These are phyloP conservation scores for Strix uralensis DNA, from an alignment of 2,113 vertebrate species.

Conservation along the genomic window DNA sequence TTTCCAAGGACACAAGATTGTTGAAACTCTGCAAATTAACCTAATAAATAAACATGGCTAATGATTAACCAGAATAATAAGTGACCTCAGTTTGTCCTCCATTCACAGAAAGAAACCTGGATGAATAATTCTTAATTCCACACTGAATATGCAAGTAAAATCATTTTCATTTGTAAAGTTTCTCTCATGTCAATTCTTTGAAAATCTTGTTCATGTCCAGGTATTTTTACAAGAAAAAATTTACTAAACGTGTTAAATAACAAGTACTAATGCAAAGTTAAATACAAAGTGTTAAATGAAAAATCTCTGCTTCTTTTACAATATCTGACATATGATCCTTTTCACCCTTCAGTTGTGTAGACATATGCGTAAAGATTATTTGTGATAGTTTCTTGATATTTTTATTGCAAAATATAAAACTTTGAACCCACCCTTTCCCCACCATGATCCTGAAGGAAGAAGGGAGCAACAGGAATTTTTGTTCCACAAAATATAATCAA, in stretches of 20 bases:
- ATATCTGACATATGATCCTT: background rate
- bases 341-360: background rate
- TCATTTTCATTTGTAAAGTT: constrained; percentile 14
- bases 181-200: background rate
- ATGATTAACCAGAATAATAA: constrained; percentile 58
- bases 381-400: background rate
- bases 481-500: background rate
- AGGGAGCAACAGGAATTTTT: background rate
- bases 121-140: constrained; percentile 27
- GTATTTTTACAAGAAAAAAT: background rate
- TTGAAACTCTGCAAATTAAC: constrained; percentile 16
- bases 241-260: background rate
- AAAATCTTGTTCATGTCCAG: background rate
- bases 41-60: constrained; percentile 49
- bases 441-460: background rate
- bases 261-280: background rate
- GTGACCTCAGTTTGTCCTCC: constrained; percentile 44
- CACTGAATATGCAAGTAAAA: constrained; percentile 5
- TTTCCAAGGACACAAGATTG: background rate
- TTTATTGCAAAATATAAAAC: background rate
- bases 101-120: background rate
- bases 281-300: background rate
- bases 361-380: background rate
- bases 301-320: background rate
- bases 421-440: background rate